phyloP scores from a whole-genome alignment of 2,888 invertebrate genomes.

The Hirudinaria manillensis region DNA sequence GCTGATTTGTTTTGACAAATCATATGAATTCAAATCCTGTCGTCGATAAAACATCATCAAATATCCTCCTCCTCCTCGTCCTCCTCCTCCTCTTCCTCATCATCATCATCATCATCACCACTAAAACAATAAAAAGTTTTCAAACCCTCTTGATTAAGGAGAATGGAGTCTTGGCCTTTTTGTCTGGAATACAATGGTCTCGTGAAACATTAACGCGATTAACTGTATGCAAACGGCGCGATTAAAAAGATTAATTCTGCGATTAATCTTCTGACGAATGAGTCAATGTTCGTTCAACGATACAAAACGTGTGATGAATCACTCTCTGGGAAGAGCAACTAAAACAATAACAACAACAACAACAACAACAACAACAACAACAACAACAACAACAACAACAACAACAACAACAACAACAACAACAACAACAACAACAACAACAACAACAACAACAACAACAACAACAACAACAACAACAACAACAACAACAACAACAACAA shows the following conservation, averaged over 20 bases:
- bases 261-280: too few species aligned
- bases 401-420: conserved; percentile 14
- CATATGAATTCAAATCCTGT: too few species aligned
- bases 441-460: conserved; percentile 15
- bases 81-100: too few species aligned
- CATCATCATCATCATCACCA: not conserved
- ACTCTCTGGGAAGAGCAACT: not conserved
- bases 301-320: too few species aligned
- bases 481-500: conserved; percentile 20
- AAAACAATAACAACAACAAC: not conserved
- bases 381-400: conserved; percentile 10
- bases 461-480: conserved; percentile 13
- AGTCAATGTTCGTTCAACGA: too few species aligned
- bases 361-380: conserved; percentile 13
- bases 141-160: conserved; percentile 53
- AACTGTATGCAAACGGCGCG: too few species aligned
- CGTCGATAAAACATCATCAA: not conserved
- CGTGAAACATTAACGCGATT: too few species aligned
- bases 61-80: not conserved
- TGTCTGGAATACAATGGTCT: conserved; percentile 38
- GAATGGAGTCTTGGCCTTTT: conserved; percentile 55
- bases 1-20: too few species aligned
- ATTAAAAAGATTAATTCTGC: too few species aligned
- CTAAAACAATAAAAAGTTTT: not conserved
- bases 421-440: conserved; percentile 13